Base-by-base conservation (phyloP, 2,888 invertebrate genomes). In the Cryptus viduatorius region DNA sequence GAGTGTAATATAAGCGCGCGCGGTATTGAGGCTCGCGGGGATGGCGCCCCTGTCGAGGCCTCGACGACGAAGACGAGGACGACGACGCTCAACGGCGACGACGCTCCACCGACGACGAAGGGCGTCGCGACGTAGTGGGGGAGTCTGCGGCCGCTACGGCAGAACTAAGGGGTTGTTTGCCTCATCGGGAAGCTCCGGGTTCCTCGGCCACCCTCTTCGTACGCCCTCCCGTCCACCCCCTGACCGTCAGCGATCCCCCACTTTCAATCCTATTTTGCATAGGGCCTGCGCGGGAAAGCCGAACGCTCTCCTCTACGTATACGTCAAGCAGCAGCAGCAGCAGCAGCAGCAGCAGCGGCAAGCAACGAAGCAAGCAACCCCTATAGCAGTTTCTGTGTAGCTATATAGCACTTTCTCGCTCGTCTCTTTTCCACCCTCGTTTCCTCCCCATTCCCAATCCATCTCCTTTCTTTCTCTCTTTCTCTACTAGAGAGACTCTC, bases 91-190 rank as follows among this genome's bases (percentile, higher is more conserved):
- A 61, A 79, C 83, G 77, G 69, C 84, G 82, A 84, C 84, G 90
- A 85, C 87, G 87, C 29, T 59, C 59, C 19, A 37, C 37, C 37
- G 37, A 87, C 88, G 90, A 89, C 89, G 90, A 89, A 88, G 89
- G 87, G 89, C 89, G 89, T 90, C 91, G 90, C 89, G 90, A 90
- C 90, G 91, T 92, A 92, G 92, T 92, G 92, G 93, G 93, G 93
- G 92, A 92, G 92, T 93, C 92, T 92, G 92, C 91, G 92, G 89
- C 91, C 91, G 92, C 92, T 92, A 92, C 92, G 90, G 89, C 92
- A 92, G 91, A 92, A 93, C 93, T 93, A 93, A 92, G 92, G 92
- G 93, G 92, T 93, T 93, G 93, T 93, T 93, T 92, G 92, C 91
- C 92, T 91, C 92, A 91, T 89, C 90, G 91, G 88, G 88, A 87